A percentile compares a stretch with the other conserved stretches of the same genome.
Conservation (phyloP, 2,797 vertebrate genomes). For the Hemitrygon akajei region DNA sequence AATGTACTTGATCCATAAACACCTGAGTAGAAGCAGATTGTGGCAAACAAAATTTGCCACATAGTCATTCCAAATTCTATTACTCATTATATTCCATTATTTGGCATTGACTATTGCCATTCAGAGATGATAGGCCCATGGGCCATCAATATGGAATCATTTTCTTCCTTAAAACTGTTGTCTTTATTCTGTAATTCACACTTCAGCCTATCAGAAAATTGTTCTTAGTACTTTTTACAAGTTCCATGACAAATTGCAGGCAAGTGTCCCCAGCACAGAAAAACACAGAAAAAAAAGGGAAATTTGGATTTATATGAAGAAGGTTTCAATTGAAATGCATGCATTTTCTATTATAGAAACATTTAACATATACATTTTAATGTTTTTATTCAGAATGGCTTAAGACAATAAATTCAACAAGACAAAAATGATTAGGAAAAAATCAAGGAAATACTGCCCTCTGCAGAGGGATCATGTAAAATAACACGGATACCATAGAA, state of each 20-base stretch:
- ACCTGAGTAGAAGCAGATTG: neutral
- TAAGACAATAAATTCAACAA: neutral
- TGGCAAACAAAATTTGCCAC: neutral
- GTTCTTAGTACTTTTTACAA: neutral
- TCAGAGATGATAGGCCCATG: neutral
- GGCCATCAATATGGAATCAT: neutral
- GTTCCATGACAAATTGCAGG: neutral
- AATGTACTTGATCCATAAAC: neutral
- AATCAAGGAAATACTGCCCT: slow-evolving; percentile 11
- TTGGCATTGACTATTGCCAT: neutral
- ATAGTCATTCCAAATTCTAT: neutral
- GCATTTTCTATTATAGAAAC: no score
- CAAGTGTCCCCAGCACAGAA: neutral
- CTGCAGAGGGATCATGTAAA: neutral
- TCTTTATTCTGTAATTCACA: neutral
- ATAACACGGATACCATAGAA: neutral
- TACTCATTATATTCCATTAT: neutral
- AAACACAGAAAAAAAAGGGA: neutral
- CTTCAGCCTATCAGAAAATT: neutral
- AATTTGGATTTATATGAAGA: neutral
- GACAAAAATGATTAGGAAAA: neutral
- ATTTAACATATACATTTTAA: neutral
- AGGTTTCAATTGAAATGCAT: neutral
- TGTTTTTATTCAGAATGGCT: neutral
- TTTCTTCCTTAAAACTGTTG: neutral